Base-by-base conservation (phyloP, 2,888 invertebrate species). In the Kuschelorhynchus macadamiae region DNA sequence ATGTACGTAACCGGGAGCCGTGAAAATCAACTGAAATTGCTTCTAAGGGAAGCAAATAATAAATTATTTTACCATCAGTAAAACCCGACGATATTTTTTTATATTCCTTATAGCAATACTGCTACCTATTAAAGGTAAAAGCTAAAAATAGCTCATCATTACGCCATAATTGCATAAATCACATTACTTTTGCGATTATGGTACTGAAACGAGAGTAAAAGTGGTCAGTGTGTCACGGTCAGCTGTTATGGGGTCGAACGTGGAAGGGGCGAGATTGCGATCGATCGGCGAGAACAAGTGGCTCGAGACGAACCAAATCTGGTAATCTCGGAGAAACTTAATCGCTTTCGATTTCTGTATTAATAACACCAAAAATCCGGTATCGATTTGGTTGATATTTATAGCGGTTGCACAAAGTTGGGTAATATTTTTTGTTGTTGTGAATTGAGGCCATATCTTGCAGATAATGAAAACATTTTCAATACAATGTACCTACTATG, bases 171-270 rank as follows among this genome's bases (percentile, higher is more conserved):
- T 25, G 25, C n/a, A n/a, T n/a, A n/a, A n/a, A n/a, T 33, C 46
- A 18, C 41, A 57, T 47, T 33, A 47, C 46, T 49, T 39, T 47
- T 25, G 41, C 42, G 32, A 61, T 61, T 52, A 50, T 61, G 36
- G 60, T 52, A 52, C 44, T 42, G 44, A 61, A 61, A 52, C 75
- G 78, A 79, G 77, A 78, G 77, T 72, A 78, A 77, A 79, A 85
- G 84, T 84, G 80, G 66, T 66, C 66, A 66, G 53, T 66, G 49
- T 66, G 66, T 66, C 66, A 66, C 21, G 66, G 66, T 55, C 60
- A 41, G 33, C 8, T 16, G 25, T 44, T 53, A 53, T 62, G 44
- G 18, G 17, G 52, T 62, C 62, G 20, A 32, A n/a, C 18, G n/a
- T 62, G 53, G 62, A 44, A 60, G 60, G 50, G 41, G 25, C n/a